Conservation (phyloP, 2,797 vertebrate genomes). For the Harpagifer antarcticus region DNA sequence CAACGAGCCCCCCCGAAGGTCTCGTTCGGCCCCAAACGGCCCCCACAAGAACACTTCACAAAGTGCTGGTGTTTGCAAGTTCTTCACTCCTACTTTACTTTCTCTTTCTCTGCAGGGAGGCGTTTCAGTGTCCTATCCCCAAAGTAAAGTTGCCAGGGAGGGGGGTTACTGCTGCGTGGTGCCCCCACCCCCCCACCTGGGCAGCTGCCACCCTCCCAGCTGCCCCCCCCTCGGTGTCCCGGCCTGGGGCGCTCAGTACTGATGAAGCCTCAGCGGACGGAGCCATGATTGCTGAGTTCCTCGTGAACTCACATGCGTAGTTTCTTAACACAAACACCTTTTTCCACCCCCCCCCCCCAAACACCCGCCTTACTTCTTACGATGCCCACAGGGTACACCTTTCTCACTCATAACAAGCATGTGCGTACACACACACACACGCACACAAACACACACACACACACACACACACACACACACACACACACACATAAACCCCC, state of each 20-base stretch:
- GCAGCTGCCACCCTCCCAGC: conserved; percentile 89
- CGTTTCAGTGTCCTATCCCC: conserved; percentile 68
- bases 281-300: conserved; percentile 44
- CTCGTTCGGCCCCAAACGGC: conserved; percentile 12
- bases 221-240: conserved; percentile 85
- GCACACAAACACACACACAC: conserved; percentile 26
- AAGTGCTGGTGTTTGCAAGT: conserved; percentile 40
- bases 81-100: conserved; percentile 7
- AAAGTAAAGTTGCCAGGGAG: conserved; percentile 85
- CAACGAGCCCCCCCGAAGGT: conserved; percentile 53
- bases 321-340: conserved; percentile 41
- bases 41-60: conserved; percentile 26
- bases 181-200: conserved; percentile 87
- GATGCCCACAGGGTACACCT: conserved; percentile 39
- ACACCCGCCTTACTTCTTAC: conserved; percentile 36
- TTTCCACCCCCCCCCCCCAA: conserved; percentile 14
- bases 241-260: conserved; percentile 91
- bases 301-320: conserved; percentile 38
- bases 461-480: conserved; percentile 34
- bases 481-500: conserved; percentile 25
- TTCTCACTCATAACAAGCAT: conserved; percentile 41
- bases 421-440: conserved; percentile 31
- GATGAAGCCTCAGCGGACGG: conserved; percentile 68
- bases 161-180: conserved; percentile 92
- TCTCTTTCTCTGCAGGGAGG: conserved; percentile 59